A percentile compares a stretch with the other conserved stretches of the same genome.
Evolutionary conservation across 2,113 vertebrate genomes (phyloP).

Genomic region (Mesembrinibis cayennensis): DNA sequence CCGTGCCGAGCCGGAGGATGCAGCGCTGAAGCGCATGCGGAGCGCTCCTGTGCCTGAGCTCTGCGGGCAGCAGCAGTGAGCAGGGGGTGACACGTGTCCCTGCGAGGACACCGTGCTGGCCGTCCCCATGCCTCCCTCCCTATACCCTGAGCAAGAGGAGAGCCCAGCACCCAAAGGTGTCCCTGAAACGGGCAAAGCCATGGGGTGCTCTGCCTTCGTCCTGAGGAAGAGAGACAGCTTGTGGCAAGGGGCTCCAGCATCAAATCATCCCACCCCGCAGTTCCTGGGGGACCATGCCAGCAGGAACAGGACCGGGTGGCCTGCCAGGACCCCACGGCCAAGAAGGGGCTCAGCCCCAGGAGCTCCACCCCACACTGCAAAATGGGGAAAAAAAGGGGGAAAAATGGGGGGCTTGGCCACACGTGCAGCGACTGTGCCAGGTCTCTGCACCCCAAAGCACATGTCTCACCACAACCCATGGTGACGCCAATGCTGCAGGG

Average conservation of each 20-base stretch:
- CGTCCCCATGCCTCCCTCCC: accelerated
- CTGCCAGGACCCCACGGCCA: accelerated
- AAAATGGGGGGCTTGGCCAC: background rate
- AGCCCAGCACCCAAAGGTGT: background rate
- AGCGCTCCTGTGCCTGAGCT: background rate
- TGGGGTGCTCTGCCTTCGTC: background rate
- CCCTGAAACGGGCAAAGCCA: background rate
- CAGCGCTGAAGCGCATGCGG: accelerated
- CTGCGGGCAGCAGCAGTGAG: background rate
- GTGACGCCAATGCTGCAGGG: background rate
- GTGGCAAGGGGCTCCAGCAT: background rate
- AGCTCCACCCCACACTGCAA: background rate
- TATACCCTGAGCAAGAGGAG: background rate
- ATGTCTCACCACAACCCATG: accelerated
- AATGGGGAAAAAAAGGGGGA: accelerated
- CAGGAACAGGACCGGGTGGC: accelerated
- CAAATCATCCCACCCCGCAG: background rate
- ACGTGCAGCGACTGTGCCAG: background rate
- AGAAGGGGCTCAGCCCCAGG: background rate
- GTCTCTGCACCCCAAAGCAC: accelerated
- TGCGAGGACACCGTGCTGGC: accelerated
- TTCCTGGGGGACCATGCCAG: accelerated
- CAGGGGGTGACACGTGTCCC: background rate
- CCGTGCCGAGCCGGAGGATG: background rate
- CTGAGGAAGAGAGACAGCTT: background rate